Conservation (phyloP, 2,888 invertebrate genomes). For the Cotesia congregata region DNA sequence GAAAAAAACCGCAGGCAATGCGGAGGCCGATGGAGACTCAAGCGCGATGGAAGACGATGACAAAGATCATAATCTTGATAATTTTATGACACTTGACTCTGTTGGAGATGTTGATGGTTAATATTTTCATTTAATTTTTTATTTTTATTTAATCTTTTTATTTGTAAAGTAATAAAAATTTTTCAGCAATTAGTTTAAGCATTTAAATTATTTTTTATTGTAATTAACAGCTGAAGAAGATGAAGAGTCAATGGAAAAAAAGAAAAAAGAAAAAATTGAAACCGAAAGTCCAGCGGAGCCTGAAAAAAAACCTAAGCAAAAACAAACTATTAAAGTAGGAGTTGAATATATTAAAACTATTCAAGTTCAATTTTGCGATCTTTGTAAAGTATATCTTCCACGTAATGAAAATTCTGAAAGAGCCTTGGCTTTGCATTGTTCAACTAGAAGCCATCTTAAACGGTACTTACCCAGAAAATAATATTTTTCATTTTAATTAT, state of each 20-base stretch:
- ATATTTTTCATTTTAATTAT: too few relatives aligned
- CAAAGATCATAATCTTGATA: conserved; percentile 84
- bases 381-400: conserved; percentile 83
- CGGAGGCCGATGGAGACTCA: conserved; percentile 71
- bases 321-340: conserved; percentile 82
- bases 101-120: conserved; percentile 85
- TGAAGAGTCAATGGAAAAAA: conserved; percentile 75
- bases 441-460: conserved; percentile 81
- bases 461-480: conserved; percentile 62
- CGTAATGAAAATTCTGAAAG: conserved; percentile 75
- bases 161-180: not conserved
- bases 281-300: conserved; percentile 56
- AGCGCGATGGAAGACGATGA: conserved; percentile 78
- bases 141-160: conserved; percentile 23
- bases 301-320: conserved; percentile 73
- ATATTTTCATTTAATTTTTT: conserved; percentile 46
- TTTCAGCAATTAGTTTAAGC: conserved; percentile 32
- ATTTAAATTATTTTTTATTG: conserved; percentile 46
- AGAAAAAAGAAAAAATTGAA: conserved; percentile 69
- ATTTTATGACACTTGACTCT: conserved; percentile 90
- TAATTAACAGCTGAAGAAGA: conserved; percentile 70
- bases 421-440: conserved; percentile 80
- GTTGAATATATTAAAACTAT: conserved; percentile 84
- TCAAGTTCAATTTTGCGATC: conserved; percentile 84
- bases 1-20: conserved; percentile 70